Evolutionary conservation across 2,888 invertebrate genomes (phyloP), one percentile per base, ranked within the genome.

Genomic region (Amblyteles armatorius): DNA sequence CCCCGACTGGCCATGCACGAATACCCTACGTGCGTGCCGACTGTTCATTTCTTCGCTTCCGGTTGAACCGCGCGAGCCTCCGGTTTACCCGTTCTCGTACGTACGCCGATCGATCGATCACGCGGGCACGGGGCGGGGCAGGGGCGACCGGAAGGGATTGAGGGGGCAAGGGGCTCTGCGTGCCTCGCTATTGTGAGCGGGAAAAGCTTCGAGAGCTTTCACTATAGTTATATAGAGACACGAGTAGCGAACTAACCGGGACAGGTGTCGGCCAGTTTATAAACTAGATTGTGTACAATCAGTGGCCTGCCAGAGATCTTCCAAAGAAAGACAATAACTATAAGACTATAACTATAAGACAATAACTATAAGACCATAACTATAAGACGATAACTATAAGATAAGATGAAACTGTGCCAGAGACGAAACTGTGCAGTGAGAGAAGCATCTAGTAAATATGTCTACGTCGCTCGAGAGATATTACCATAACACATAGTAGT

Each of bases 1-100:
- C 55, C 2, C 22, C 50, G 50, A 71, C 71, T 33, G 71, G 52
- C n/a, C 52, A 73, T 71, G 69, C 52, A 84, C 50, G 79, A 67
- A 67, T 76, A 57, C 48, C 76, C 79, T 40, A 52, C 60, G 77
- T 84, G 86, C 86, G 82, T 82, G 84, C 36, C 73, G 82, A 82
- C 80, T 86, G 86, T 80, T 84, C 86, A 86, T 84, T 86, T 82
- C 82, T 84, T 72, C 44, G 52, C 85, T 60, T 60, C 60, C 60
- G 60, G 60, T 60, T 60, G 16, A 26, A 13, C 26, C 22, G 60
- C 60, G 60, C 60, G 26, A 60, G 29, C 26, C 16, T 60, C 22
- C 22, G 60, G 55, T 22, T 55, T 7, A 55, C 19, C 29, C 22
- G 60, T 22, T 60, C 60, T 11, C 60, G 29, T 26, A 40, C 60